A percentile compares a stretch with the other conserved stretches of the same genome.
Conservation (phyloP, 2,797 vertebrate genomes). For the Epinephelus coioides region DNA sequence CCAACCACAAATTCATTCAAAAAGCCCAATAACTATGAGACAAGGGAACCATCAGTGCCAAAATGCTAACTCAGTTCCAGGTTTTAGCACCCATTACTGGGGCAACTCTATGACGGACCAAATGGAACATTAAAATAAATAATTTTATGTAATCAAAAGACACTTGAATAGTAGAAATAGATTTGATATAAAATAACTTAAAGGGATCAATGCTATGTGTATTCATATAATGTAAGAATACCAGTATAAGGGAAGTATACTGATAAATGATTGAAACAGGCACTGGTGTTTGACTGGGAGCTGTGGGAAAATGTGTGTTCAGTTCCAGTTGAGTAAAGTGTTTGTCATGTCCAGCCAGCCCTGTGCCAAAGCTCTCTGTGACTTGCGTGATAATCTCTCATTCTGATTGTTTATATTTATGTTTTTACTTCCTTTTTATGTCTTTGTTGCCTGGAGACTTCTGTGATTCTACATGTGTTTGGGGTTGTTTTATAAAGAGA, state of each 20-base stretch:
- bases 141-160: constrained; percentile 13
- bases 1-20: too few species aligned
- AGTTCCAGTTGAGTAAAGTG: background rate
- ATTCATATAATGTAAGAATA: background rate
- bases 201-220: constrained; percentile 15
- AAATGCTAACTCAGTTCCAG: background rate
- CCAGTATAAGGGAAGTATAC: constrained; percentile 12
- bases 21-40: too few species aligned
- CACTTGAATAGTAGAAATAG: constrained; percentile 8
- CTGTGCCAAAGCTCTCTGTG: background rate
- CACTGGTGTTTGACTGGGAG: background rate
- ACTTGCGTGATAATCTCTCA: background rate
- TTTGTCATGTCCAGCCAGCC: background rate
- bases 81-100: background rate
- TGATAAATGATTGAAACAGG: background rate
- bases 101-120: background rate
- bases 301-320: background rate
- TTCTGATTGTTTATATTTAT: background rate
- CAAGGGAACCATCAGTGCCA: too few species aligned
- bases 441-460: background rate
- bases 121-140: background rate
- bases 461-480: background rate
- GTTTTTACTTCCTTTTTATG: background rate
- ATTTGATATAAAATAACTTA: constrained; percentile 1
- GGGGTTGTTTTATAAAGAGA: constrained; percentile 20